Base-by-base conservation (phyloP, 2,113 vertebrate genomes). In the Phyllopteryx taeniolatus region DNA sequence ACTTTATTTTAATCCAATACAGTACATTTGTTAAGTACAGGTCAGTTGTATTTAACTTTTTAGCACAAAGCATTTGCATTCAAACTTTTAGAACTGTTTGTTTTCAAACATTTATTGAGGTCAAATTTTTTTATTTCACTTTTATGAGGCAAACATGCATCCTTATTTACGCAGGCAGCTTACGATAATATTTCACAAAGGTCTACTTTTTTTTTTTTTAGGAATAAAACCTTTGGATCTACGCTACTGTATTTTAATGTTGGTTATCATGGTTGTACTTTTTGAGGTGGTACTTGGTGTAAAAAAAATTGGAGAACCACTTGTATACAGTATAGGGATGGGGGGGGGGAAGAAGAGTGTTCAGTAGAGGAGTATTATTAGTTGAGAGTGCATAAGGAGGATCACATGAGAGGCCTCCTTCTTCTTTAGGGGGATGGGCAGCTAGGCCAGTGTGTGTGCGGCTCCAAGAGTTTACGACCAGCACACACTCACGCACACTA, bases 381-480 rank as follows among this genome's bases (percentile, higher is more conserved):
- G 80, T 76, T 75, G 27, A 76, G 75, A 65, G 79, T 61, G 84
- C 70, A 75, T 64, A 47, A 66, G 14, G 42, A 76, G 79, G 76
- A 88, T 90, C 88, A 87, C 85, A 88, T 87, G 86, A 85, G 84
- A 74, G 64, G 64, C 64, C 64, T 66, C 64, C 64, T 66, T 66
- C 64, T 66, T 66, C 81, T 75, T 76, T 68, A 75, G 87, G 90
- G 90, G 89, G 90, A 88, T 87, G 89, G 90, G 83, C 81, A 82
- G 42, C 49, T 84, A 74, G 85, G 80, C 78, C 77, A 81, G 90
- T 91, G 84, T 84, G 89, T 91, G 64, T 68, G 66, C 35, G 9
- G 51, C 94, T 95, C 94, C 95, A 95, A 96, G 93, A 93, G 89
- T 92, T 85, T 88, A 85, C 85, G 89, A 90, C 82, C 79, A 83